phyloP scores from a whole-genome alignment of 2,888 invertebrate species.

The Callyntrura sp. region DNA sequence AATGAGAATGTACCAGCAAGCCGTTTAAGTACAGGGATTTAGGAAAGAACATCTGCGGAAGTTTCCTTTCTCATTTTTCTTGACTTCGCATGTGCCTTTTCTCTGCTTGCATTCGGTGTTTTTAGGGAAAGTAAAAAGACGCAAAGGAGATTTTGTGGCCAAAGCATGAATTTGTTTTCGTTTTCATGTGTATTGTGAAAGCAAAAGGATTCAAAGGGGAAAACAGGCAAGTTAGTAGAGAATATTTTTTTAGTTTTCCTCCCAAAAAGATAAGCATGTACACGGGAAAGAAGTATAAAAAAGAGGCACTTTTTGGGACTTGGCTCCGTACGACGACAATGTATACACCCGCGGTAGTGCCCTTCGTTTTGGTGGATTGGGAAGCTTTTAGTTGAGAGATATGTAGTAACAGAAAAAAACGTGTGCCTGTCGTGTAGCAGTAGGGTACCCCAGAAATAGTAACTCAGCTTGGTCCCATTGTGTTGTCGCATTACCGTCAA shows the following conservation, averaged over 20 bases:
- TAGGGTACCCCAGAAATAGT: slow-evolving; percentile 46
- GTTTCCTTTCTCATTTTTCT: slow-evolving; percentile 66
- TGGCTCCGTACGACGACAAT: slow-evolving; percentile 9
- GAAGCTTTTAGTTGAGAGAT: slow-evolving; percentile 43
- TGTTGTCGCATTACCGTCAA: slow-evolving; percentile 60
- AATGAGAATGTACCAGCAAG: slow-evolving; percentile 22
- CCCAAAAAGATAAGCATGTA: too few species aligned
- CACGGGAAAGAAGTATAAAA: slow-evolving; percentile 12
- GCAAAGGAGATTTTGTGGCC: slow-evolving; percentile 62
- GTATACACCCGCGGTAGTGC: too few species aligned
- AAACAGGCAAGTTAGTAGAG: too few species aligned
- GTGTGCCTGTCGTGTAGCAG: slow-evolving; percentile 60
- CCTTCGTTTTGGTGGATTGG: slow-evolving; percentile 28
- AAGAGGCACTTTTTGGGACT: neutral
- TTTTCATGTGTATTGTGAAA: slow-evolving; percentile 57
- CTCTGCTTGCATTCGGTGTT: too few species aligned
- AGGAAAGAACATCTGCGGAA: slow-evolving; percentile 59
- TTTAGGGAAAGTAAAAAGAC: too few species aligned
- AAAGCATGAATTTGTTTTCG: slow-evolving; percentile 59
- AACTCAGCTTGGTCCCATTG: slow-evolving; percentile 46
- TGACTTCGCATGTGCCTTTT: slow-evolving; percentile 36
- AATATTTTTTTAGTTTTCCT: too few species aligned
- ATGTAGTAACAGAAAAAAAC: too few species aligned
- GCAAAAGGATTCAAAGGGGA: neutral
- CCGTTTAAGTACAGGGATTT: slow-evolving; percentile 58